Evolutionary conservation across 2,113 vertebrate genomes (phyloP).

Genomic region (Hippocampus guttulatus): DNA sequence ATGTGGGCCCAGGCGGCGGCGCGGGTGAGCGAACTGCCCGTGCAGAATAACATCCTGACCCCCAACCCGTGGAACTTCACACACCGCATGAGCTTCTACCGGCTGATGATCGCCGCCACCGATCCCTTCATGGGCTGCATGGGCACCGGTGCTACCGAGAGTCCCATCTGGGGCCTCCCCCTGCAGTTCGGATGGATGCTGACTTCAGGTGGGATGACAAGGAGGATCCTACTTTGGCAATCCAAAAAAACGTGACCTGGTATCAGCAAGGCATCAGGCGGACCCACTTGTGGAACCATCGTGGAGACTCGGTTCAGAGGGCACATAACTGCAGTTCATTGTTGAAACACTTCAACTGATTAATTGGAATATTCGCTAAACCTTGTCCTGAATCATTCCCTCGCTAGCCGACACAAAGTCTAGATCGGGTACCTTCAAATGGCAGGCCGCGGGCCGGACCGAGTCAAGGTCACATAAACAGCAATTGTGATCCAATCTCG

Average conservation of each 20-base stretch:
- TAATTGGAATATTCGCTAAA: neutral
- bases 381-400: neutral
- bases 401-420: neutral
- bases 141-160: constrained; percentile 64
- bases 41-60: constrained; percentile 43
- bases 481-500: too few relatives aligned
- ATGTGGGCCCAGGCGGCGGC: constrained; percentile 68
- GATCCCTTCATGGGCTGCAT: constrained; percentile 70
- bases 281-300: neutral
- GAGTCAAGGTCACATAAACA: too few relatives aligned
- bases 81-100: constrained; percentile 78
- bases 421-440: neutral
- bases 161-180: constrained; percentile 81
- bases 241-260: constrained; percentile 5
- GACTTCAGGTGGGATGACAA: constrained; percentile 69
- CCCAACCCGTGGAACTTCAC: constrained; percentile 76
- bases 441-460: too few relatives aligned
- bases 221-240: neutral
- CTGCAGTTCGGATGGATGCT: constrained; percentile 83
- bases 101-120: constrained; percentile 70
- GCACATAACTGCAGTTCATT: too few relatives aligned
- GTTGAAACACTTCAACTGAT: neutral
- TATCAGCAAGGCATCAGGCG: neutral
- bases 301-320: too few relatives aligned
- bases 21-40: constrained; percentile 56